phyloP scores from a whole-genome alignment of 2,888 invertebrate genomes.

The Perizoma flavofasciatum region DNA sequence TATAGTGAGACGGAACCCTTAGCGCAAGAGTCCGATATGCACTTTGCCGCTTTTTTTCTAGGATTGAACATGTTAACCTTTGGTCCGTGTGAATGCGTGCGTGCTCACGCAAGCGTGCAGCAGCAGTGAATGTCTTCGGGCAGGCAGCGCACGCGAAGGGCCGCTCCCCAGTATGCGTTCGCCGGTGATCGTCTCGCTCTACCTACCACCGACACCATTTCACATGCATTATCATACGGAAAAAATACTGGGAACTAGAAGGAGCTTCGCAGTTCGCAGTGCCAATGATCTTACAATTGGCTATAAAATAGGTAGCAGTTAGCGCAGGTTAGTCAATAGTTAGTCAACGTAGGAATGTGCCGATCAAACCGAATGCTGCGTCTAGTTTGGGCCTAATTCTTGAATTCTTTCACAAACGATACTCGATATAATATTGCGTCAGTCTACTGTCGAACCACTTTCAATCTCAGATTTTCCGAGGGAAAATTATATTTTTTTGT shows the following conservation, averaged over 20 bases:
- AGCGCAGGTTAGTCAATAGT: slow-evolving; percentile 3
- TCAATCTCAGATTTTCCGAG: no score
- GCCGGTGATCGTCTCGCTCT: slow-evolving; percentile 81
- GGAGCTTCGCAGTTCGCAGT: slow-evolving; percentile 24
- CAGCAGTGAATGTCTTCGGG: slow-evolving; percentile 81
- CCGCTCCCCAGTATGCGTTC: slow-evolving; percentile 79
- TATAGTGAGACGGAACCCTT: no score
- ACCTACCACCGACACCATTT: slow-evolving; percentile 62
- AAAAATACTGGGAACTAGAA: slow-evolving; percentile 39
- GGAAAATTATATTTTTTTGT: no score
- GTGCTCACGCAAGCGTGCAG: slow-evolving; percentile 78
- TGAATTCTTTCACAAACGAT: neutral
- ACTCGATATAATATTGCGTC: no score
- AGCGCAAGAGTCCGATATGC: no score
- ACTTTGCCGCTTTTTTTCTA: slow-evolving; percentile 1
- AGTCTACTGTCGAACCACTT: no score
- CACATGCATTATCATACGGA: slow-evolving; percentile 49
- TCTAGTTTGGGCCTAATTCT: neutral
- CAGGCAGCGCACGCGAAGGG: slow-evolving; percentile 78
- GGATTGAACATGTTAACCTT: slow-evolving; percentile 52
- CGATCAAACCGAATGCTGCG: neutral
- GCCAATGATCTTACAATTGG: slow-evolving; percentile 30
- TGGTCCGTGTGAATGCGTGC: slow-evolving; percentile 80
- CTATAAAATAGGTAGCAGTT: slow-evolving; percentile 16
- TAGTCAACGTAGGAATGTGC: neutral